Evolutionary conservation across 53 echinoderm and acorn worm species (phyloP), one percentile per base, ranked within the genome.

Genomic region (Hippasteria phrygiana): DNA sequence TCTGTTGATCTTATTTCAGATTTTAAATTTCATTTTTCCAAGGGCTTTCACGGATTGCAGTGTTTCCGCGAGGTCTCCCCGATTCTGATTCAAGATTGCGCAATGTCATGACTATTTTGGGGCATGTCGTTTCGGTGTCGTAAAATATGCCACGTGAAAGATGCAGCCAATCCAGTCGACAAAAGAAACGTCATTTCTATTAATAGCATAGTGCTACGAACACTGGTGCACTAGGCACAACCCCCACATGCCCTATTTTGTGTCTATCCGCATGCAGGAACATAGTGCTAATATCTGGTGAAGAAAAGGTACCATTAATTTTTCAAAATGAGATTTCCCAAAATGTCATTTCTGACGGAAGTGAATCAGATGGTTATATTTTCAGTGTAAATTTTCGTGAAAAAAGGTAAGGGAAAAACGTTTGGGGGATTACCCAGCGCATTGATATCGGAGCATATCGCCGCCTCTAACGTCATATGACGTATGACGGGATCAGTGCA

Each of bases 21-120:
- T 3, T 59, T 24, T 45, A 11, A 45, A 45, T 45, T 45, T 45
- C 46, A 11, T 11, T 45, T 45, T 45, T 45, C 11, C 6, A 11
- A 45, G 11, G 46, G 11, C 11, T 7, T 5, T 45, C 11, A 11
- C 5, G 11, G 46, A 11, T 47, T 20, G 76, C 76, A 76, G 51
- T 76, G 12, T 32, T 54, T 51, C 1, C 16, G 32, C 47, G 10
- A 56, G 35, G 34, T 6, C 1, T 10, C 11, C 9, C 29, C 11
- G 27, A 13, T 67, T 67, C 66, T 82, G 82, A 82, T 31, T 48
- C 82, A 65, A 45, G 51, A 85, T 85, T 85, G 85, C 85, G 85
- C 85, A 85, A 85, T 85, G 85, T 70, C 48, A 71, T 85, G 70
- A 50, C 85, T 85, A 85, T 85, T 85, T 85, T 85, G 7, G 71